Evolutionary conservation across 2,888 invertebrate genomes (phyloP), one percentile per base, ranked within the genome.

Genomic region (Dicycla oo): DNA sequence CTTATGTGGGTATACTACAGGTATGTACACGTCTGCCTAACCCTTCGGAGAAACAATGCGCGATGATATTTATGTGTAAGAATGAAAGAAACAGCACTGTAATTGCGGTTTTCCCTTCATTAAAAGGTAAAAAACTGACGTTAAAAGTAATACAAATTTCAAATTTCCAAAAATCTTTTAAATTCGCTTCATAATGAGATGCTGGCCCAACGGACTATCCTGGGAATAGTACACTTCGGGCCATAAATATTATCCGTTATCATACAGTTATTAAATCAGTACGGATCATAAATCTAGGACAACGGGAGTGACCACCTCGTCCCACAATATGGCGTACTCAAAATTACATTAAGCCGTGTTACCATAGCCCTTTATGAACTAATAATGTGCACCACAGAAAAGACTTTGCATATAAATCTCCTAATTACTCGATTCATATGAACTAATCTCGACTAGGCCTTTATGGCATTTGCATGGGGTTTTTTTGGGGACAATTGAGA

Each of bases 341-440:
- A 92, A 93, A 88, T 90, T 87, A 91, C 92, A 92, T 94, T 93
- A 93, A 91, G 87, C 89, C 91, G 89, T 92, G 93, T 91, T 90
- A 91, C 90, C 91, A 88, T 86, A 85, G 83, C 89, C 91, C 87
- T 93, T 95, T 94, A 94, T 92, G 88, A 90, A 86, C 93, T 95
- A 95, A 95, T 95, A 95, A 94, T 94, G 93, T 92, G 91, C 88
- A 93, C 94, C 94, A 92, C 95, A 95, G 91, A 94, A 92, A 91
- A 89, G 90, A 92, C 93, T 95, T 95, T 95, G 95, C 95, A 96
- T 96, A 95, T 94, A 95, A 95, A 96, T 96, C 95, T 94, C 93
- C 95, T 96, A 94, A 96, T 96, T 96, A 96, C 90, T 85, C 88
- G 78, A 95, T 95, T 95, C 93, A 95, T 86, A 86, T 85, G 90